Base-by-base conservation (phyloP, 2,113 vertebrate genomes). In the Brienomyrus brachyistius region DNA sequence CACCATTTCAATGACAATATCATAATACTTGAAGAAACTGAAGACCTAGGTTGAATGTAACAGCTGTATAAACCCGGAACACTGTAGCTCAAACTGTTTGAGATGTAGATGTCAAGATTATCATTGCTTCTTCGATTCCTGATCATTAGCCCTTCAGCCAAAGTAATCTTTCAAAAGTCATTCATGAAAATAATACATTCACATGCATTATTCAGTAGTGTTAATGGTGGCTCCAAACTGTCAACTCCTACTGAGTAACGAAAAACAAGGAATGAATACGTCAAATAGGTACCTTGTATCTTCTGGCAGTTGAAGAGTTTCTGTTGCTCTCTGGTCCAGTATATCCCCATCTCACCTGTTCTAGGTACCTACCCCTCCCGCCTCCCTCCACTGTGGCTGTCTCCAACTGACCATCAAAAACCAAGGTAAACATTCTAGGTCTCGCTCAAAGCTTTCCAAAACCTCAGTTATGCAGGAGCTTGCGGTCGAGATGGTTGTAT, bases 401-500 rank as follows among this genome's bases (percentile, higher is more conserved):
- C 17, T 82, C 19, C 0, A 45, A 82, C 77, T 17, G 77, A 35
- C 43, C 21, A 48, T 84, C 45, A 47, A 48, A 84, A 84, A 77
- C 6, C 1, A 84, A 94, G 89, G 90, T 88, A 95, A 95, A 95
- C 92, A 93, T 92, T 92, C 90, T 77, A 91, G 91, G 80, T 82
- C 84, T 88, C 90, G 91, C 92, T 94, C 84, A 93, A 92, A 54
- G 91, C 92, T 90, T 91, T 92, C 91, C 91, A 92, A 93, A 93
- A 94, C 92, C 91, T 88, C 93, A 94, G 92, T 93, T 93, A 92
- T 91, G 91, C 56, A 90, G 92, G 86, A 92, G 90, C 70, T 82
- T 88, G 91, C 92, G 93, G 94, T 92, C 94, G 90, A 89, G 88
- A 88, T 94, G 93, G 95, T 95, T 94, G 92, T 86, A 89, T 82